phyloP scores from a whole-genome alignment of 2,113 vertebrate species.

The Dryoscopus gambensis region DNA sequence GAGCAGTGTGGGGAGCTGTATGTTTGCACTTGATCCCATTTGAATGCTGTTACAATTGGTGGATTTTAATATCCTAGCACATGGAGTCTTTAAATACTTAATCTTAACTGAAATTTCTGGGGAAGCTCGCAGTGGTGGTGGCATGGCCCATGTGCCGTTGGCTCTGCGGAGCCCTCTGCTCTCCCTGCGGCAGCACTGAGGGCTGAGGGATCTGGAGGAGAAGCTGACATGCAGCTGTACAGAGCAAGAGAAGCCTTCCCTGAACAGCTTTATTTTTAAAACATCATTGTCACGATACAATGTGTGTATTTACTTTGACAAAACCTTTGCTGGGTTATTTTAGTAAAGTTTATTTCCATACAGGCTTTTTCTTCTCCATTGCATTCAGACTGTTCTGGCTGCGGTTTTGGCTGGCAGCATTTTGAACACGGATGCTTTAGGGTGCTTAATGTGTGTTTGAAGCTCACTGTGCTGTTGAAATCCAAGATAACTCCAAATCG shows the following conservation, averaged over 20 bases:
- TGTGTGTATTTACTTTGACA: background rate
- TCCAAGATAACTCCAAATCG: background rate
- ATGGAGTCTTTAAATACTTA: background rate
- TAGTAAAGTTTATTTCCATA: background rate
- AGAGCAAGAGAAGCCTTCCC: background rate
- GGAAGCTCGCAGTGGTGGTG: background rate
- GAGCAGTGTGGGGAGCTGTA: background rate
- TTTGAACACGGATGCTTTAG: background rate
- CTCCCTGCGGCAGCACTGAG: background rate
- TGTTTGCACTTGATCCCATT: background rate
- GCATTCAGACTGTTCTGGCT: background rate
- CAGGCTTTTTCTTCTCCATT: background rate
- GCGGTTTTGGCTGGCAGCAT: background rate
- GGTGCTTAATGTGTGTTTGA: background rate
- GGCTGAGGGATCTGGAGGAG: background rate
- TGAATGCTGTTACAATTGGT: background rate
- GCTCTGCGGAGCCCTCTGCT: background rate
- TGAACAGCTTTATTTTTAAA: constrained; percentile 7
- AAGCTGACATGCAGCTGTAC: background rate
- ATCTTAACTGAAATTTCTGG: background rate
- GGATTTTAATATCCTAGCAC: background rate
- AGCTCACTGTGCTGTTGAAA: background rate
- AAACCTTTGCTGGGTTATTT: constrained; percentile 21
- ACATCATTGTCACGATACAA: background rate
- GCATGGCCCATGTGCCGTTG: rapidly evolving